Evolutionary conservation across 2,113 vertebrate species (phyloP).

Genomic region (Etheostoma cragini): DNA sequence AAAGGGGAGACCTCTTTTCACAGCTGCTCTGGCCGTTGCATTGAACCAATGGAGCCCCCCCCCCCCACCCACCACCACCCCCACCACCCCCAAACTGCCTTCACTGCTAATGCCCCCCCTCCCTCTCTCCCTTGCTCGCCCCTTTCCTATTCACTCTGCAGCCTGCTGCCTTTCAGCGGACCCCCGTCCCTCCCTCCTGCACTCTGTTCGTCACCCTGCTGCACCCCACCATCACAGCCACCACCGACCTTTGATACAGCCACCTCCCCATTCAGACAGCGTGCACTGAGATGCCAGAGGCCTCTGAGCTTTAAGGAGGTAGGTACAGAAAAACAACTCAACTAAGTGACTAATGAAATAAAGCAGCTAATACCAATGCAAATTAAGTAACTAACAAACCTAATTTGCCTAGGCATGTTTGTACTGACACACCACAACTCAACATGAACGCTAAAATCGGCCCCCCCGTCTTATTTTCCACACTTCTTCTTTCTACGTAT

Average conservation of each 20-base stretch:
- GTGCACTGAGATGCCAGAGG: slow-evolving; percentile 83
- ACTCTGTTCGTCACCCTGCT: slow-evolving; percentile 67
- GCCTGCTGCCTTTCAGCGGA: slow-evolving; percentile 75
- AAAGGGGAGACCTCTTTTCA: slow-evolving; percentile 94
- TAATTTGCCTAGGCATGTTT: slow-evolving; percentile 2
- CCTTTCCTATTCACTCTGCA: slow-evolving; percentile 77
- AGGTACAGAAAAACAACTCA: slow-evolving; percentile 39
- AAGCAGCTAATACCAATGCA: slow-evolving; percentile 20
- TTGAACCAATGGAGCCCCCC: slow-evolving; percentile 88
- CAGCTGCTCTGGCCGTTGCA: slow-evolving; percentile 90
- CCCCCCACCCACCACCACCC: slow-evolving; percentile 28
- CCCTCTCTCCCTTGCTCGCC: slow-evolving; percentile 50
- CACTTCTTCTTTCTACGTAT: slow-evolving; percentile 1
- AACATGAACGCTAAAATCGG: neutral
- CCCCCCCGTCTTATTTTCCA: neutral
- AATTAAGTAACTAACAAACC: slow-evolving; percentile 15
- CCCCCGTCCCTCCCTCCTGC: slow-evolving; percentile 66
- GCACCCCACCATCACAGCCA: slow-evolving; percentile 67
- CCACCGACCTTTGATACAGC: slow-evolving; percentile 83
- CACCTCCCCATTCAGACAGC: slow-evolving; percentile 85
- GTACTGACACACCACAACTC: neutral
- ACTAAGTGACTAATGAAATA: slow-evolving; percentile 19
- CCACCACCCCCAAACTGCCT: slow-evolving; percentile 63
- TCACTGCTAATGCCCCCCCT: slow-evolving; percentile 52
- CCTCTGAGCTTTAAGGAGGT: slow-evolving; percentile 68